These are phyloP conservation scores for Toxonevra muliebris DNA, from an alignment of 2,888 invertebrate species.

Conservation along the genomic window DNA sequence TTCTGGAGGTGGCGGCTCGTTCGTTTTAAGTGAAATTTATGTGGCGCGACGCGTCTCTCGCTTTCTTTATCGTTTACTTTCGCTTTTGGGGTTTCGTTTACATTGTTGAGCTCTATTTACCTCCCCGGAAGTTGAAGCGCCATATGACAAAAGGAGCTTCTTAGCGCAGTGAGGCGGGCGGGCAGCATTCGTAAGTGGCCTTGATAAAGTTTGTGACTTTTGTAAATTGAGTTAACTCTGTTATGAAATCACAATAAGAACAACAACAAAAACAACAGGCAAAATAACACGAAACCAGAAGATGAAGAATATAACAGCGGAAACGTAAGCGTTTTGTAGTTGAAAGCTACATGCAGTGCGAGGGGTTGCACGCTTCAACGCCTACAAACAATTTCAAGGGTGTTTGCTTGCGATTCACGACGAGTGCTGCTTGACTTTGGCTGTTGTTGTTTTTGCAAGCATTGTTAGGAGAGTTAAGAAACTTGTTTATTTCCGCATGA, in stretches of 20 bases:
- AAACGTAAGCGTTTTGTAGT: slow-evolving; percentile 55
- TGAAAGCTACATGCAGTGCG: slow-evolving; percentile 51
- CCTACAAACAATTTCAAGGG: slow-evolving; percentile 58
- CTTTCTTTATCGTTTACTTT: no score
- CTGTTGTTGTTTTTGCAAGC: background rate
- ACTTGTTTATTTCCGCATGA: no score
- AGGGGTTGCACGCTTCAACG: slow-evolving; percentile 63
- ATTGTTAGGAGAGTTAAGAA: no score
- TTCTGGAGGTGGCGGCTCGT: slow-evolving; percentile 25
- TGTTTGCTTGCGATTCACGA: slow-evolving; percentile 23
- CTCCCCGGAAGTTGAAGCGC: slow-evolving; percentile 55
- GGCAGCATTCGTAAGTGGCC: slow-evolving; percentile 39
- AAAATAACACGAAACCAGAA: background rate
- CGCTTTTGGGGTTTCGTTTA: slow-evolving; percentile 24
- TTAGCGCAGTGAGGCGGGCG: slow-evolving; percentile 35
- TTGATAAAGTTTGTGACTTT: slow-evolving; percentile 51
- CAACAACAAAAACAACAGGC: background rate
- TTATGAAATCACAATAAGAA: slow-evolving; percentile 22
- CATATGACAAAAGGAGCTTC: slow-evolving; percentile 55
- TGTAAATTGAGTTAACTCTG: slow-evolving; percentile 31
- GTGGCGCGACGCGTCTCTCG: slow-evolving; percentile 52
- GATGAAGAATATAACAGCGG: slow-evolving; percentile 42
- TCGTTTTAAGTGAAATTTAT: slow-evolving; percentile 55
- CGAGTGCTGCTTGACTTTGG: background rate
- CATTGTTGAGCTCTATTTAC: slow-evolving; percentile 49